These are phyloP conservation scores for Callimorpha dominula DNA, from an alignment of 2,888 invertebrate genomes.

Conservation along the genomic window DNA sequence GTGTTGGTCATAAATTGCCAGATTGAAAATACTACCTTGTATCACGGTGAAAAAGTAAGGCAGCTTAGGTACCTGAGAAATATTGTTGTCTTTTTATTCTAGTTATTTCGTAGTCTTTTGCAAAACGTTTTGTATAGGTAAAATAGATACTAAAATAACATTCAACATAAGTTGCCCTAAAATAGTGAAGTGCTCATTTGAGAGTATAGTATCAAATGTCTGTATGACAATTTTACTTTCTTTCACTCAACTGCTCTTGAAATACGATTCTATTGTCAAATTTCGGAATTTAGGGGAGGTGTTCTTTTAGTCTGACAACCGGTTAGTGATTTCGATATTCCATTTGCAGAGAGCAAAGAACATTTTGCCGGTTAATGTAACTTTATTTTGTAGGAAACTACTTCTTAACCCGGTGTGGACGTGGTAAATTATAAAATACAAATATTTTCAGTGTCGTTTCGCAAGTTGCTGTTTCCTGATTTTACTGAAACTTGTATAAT, in stretches of 20 bases:
- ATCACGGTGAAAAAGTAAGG: background rate
- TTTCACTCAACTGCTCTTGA: background rate
- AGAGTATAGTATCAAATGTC: background rate
- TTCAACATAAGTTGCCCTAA: background rate
- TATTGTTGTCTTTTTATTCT: too few relatives aligned
- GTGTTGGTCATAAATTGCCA: background rate
- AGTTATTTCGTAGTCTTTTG: too few relatives aligned
- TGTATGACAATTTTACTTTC: background rate
- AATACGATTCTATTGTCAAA: background rate
- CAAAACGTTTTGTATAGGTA: too few relatives aligned
- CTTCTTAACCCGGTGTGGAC: background rate
- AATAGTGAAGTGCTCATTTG: background rate
- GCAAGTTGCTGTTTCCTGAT: slow-evolving; percentile 22
- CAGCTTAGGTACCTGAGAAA: background rate
- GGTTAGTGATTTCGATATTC: slow-evolving; percentile 19
- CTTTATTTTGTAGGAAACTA: background rate
- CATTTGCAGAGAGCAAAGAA: slow-evolving; percentile 20
- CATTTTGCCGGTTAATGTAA: slow-evolving; percentile 40
- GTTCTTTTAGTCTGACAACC: slow-evolving; percentile 5
- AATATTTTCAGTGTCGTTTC: slow-evolving; percentile 37
- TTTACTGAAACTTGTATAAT: slow-evolving; percentile 31
- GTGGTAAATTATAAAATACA: background rate
- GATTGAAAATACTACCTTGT: background rate
- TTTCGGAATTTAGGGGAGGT: background rate
- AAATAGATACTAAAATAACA: background rate